Evolutionary conservation across 2,797 vertebrate species (phyloP).

Genomic region (Lutjanus argentimaculatus): DNA sequence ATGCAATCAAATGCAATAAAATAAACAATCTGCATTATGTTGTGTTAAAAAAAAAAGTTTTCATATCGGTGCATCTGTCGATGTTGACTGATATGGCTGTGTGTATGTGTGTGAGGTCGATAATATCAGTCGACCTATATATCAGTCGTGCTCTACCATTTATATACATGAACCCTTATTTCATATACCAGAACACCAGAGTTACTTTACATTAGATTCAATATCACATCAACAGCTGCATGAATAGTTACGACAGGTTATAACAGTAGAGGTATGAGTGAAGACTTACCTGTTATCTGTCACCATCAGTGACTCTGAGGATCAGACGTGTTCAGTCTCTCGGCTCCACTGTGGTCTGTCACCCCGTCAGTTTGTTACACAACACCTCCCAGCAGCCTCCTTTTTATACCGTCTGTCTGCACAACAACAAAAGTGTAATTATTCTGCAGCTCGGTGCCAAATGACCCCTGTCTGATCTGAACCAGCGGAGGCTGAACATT

Average conservation of each 20-base stretch:
- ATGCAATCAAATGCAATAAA: no score
- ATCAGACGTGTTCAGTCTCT: background rate
- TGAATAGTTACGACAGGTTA: background rate
- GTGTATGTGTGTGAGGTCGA: no score
- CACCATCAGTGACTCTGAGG: background rate
- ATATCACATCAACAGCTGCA: background rate
- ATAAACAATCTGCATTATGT: no score
- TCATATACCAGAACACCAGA: background rate
- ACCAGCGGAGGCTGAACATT: background rate
- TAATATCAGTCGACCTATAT: no score
- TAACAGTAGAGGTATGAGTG: background rate
- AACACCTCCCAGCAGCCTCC: background rate
- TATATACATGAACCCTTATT: no score
- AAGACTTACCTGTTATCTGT: constrained; percentile 5
- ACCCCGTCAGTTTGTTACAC: background rate
- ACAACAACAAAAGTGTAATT: background rate
- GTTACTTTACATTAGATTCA: no score
- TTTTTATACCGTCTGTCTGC: background rate
- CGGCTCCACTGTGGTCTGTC: background rate
- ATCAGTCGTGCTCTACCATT: no score
- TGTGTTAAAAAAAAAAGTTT: no score
- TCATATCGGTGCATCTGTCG: no score
- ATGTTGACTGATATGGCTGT: no score
- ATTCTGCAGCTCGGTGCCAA: background rate
- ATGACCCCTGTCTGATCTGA: constrained; percentile 36